Evolutionary conservation across 2,797 vertebrate genomes (phyloP), one percentile per base, ranked within the genome.

Genomic region (Rhinella marina): DNA sequence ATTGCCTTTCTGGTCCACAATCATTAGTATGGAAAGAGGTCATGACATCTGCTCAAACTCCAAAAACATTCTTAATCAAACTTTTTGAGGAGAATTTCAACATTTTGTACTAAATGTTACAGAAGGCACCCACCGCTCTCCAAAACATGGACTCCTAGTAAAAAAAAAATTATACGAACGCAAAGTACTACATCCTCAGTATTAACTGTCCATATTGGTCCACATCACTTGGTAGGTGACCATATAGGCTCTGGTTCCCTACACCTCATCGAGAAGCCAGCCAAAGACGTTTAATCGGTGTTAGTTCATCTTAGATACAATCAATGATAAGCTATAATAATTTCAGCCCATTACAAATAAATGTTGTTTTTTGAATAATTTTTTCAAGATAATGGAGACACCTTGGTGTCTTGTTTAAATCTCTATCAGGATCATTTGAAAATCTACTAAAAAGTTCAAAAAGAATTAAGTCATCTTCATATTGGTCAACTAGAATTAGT

Each of bases 241-340:
- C 59, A 27, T 29, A 66, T 29, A 61, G 72, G n/a, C 41, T 66
- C 84, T 5, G 14, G 76, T 57, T 57, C 27, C 61, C 62, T 80
- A 27, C 61, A 52, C 61, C 84, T 78, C 64, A 70, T 27, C 12
- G 8, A 79, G 59, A 61, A 81, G 52, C 27, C 48, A 62, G 79
- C 68, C 76, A 81, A 59, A 61, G 72, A 62, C 29, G 13, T 68
- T 83, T 83, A 32, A 41, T 21, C 32, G 82, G 93, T 93, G 92
- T 94, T 94, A 93, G 90, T 92, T 92, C 79, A 91, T 90, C 90
- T 91, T 92, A 94, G 94, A 94, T 92, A 94, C 91, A 90, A 90
- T 92, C 91, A 91, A 91, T 89, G 92, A 91, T 90, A 93, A 72
- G 29, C 91, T 91, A 90, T 89, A 87, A 90, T 84, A 91, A 92